Base-by-base conservation (phyloP, 64 coral and sea anemone genomes). In the Montipora cactus region DNA sequence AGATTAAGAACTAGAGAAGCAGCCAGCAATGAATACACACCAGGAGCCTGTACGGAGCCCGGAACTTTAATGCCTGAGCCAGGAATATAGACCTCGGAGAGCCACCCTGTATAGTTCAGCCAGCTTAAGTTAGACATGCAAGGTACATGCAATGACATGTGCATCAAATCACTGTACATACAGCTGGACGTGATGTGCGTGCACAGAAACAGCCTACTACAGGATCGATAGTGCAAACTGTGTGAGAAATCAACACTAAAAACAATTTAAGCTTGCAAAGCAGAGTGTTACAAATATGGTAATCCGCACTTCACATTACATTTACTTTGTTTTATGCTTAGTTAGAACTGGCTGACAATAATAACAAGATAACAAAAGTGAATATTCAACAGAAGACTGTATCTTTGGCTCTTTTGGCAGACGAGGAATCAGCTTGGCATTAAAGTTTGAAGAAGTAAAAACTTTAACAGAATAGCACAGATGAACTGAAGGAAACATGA, bases 1-100 rank as follows among this genome's bases (percentile, higher is more conserved):
- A 93, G 74, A 69, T 78, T 62, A 87, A 80, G 84, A 70, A 55
- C 19, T 59, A 93, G 50, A 88, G 74, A 75, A 75, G 72, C 64
- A 96, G 80, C 70, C 58, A 67, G 59, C 74, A 72, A 67, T 59
- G 76, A 52, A 93, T 97, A 97, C 96, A 97, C 96, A 97, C 96
- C 96, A 89, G 96, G 96, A 92, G 96, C 96, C 91, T 97, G 96
- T 92, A 97, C 95, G 59, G 96, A 97, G 94, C 96, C 96, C 89
- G 96, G 96, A 92, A 97, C 96, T 97, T 97, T 97, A 92, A 97
- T 97, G 96, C 96, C 96, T 92, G 96, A 94, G 84, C 96, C 96
- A 88, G 89, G 93, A 91, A 97, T 95, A 97, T 97, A 97, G 87
- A 97, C 96, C 88, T 97, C 96, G 81, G 83, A 92, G 67, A 97